phyloP scores from a whole-genome alignment of 2,888 invertebrate species.

The Eulithis prunata region DNA sequence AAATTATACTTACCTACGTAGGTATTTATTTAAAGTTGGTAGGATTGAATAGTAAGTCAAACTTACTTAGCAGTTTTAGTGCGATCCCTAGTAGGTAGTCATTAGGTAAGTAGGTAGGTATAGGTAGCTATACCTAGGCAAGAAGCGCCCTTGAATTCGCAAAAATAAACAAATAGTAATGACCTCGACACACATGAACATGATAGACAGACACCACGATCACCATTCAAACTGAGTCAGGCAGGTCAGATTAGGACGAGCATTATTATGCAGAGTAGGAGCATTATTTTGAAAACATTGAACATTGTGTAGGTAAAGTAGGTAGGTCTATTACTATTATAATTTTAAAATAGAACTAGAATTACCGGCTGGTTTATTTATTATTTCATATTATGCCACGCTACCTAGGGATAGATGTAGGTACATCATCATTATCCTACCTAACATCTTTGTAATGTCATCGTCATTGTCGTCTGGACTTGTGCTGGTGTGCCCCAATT shows the following conservation, averaged over 20 bases:
- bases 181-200: slow-evolving; percentile 73
- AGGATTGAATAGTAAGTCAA: background rate
- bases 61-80: too few species aligned
- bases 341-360: slow-evolving; percentile 70
- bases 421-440: too few species aligned
- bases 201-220: slow-evolving; percentile 70
- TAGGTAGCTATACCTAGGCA: slow-evolving; percentile 9
- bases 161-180: slow-evolving; percentile 77
- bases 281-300: background rate
- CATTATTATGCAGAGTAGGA: slow-evolving; percentile 67
- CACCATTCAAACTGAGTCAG: slow-evolving; percentile 69
- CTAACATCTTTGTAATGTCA: slow-evolving; percentile 13
- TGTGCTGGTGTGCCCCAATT: slow-evolving; percentile 57
- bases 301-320: too few species aligned
- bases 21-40: too few species aligned
- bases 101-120: too few species aligned
- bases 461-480: slow-evolving; percentile 49
- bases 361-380: slow-evolving; percentile 65
- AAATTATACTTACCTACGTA: too few species aligned
- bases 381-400: too few species aligned
- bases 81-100: too few species aligned
- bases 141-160: slow-evolving; percentile 73
- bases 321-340: too few species aligned
- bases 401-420: too few species aligned
- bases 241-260: slow-evolving; percentile 80